Conservation (phyloP, 2,797 vertebrate genomes). For the Gymnocypris eckloni region DNA sequence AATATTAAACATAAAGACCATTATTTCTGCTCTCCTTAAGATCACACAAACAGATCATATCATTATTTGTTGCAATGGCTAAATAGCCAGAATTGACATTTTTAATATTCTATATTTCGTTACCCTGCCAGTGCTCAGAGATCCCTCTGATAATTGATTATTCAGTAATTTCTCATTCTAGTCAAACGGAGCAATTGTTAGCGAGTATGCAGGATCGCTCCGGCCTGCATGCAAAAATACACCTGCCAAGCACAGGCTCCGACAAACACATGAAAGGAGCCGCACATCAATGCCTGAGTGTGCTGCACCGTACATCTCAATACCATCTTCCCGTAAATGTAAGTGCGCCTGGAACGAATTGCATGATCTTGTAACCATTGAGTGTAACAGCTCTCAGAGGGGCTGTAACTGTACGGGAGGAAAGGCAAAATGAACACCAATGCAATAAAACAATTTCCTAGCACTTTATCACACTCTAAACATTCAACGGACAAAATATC, state of each 20-base stretch:
- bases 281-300: slow-evolving; percentile 56
- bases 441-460: slow-evolving; percentile 38
- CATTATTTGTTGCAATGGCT: not conserved
- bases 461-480: slow-evolving; percentile 54
- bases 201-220: slow-evolving; percentile 24
- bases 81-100: slow-evolving; percentile 28
- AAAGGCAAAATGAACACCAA: slow-evolving; percentile 37
- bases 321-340: slow-evolving; percentile 32
- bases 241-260: slow-evolving; percentile 47
- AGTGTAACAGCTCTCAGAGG: slow-evolving; percentile 45
- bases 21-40: slow-evolving; percentile 10
- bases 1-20: slow-evolving; percentile 3
- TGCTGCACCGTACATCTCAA: slow-evolving; percentile 43
- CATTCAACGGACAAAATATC: slow-evolving; percentile 33
- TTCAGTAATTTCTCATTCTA: slow-evolving; percentile 51
- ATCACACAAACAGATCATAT: slow-evolving; percentile 26
- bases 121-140: not conserved
- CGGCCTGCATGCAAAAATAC: slow-evolving; percentile 60
- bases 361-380: slow-evolving; percentile 37
- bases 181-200: slow-evolving; percentile 50
- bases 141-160: slow-evolving; percentile 48
- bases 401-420: slow-evolving; percentile 43
- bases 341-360: slow-evolving; percentile 46
- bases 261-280: slow-evolving; percentile 61
- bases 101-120: slow-evolving; percentile 12